These are phyloP conservation scores for Chamaetylas fuelleborni DNA, from an alignment of 2,113 vertebrate genomes.

Conservation along the genomic window DNA sequence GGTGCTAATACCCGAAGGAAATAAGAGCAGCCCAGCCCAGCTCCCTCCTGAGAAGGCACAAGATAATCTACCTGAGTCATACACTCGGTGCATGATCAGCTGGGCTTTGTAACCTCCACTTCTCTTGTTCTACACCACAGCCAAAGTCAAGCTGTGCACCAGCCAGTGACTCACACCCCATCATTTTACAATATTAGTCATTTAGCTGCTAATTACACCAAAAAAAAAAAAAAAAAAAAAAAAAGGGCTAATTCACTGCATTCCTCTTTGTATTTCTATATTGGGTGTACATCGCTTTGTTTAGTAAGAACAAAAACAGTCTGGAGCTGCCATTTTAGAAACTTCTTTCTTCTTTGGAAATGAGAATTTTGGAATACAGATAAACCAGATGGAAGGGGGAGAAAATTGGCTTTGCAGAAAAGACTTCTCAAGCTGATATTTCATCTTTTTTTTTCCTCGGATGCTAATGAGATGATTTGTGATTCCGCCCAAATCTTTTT, in stretches of 20 bases:
- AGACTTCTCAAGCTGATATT: slow-evolving; percentile 38
- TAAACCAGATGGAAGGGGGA: slow-evolving; percentile 52
- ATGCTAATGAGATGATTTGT: slow-evolving; percentile 61
- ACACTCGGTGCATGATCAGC: fast-evolving
- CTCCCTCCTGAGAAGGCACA: neutral
- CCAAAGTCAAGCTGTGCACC: neutral
- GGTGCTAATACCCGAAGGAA: neutral
- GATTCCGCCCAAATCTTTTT: slow-evolving; percentile 51
- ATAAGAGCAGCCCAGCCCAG: neutral
- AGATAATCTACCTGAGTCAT: neutral
- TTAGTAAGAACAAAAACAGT: slow-evolving; percentile 41
- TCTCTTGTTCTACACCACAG: neutral
- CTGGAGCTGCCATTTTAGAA: slow-evolving; percentile 44
- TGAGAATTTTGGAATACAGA: slow-evolving; percentile 26
- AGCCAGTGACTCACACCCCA: neutral
- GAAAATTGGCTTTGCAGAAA: slow-evolving; percentile 38
- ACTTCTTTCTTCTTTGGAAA: slow-evolving; percentile 39
- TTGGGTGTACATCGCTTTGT: neutral
- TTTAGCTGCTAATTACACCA: neutral
- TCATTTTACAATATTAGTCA: neutral
- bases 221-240: neutral
- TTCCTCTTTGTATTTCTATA: slow-evolving; percentile 14
- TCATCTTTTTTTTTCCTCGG: neutral
- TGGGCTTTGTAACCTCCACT: neutral
- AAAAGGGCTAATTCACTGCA: neutral